phyloP scores from a whole-genome alignment of 2,797 vertebrate species.

The Echiichthys vipera region DNA sequence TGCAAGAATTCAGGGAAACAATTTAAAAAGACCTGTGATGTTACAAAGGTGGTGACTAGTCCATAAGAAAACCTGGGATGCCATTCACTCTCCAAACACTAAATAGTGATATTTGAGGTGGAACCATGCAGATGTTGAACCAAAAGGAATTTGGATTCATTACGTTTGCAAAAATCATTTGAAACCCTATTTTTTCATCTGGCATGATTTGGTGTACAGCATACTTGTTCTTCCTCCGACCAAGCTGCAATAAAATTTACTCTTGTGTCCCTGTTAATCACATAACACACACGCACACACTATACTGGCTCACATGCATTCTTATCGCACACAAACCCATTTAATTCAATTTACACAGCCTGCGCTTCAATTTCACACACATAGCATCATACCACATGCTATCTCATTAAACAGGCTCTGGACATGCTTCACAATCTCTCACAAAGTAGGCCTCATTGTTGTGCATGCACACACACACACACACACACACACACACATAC shows the following conservation, averaged over 20 bases:
- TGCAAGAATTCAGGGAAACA: neutral
- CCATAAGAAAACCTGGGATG: neutral
- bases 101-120: slow-evolving; percentile 31
- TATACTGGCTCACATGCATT: slow-evolving; percentile 49
- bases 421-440: slow-evolving; percentile 65
- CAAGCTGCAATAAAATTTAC: slow-evolving; percentile 38
- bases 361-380: slow-evolving; percentile 72
- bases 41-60: slow-evolving; percentile 5
- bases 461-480: slow-evolving; percentile 18
- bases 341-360: slow-evolving; percentile 78
- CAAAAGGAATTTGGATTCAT: slow-evolving; percentile 13
- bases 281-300: slow-evolving; percentile 20
- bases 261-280: slow-evolving; percentile 56
- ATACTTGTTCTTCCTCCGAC: slow-evolving; percentile 28
- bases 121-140: slow-evolving; percentile 31
- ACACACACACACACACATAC: slow-evolving; percentile 35
- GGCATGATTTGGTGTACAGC: slow-evolving; percentile 20
- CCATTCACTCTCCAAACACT: neutral
- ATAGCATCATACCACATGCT: slow-evolving; percentile 71
- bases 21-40: slow-evolving; percentile 1
- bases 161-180: slow-evolving; percentile 25
- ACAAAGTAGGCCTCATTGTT: slow-evolving; percentile 59
- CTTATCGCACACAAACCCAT: slow-evolving; percentile 66
- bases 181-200: slow-evolving; percentile 23
- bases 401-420: slow-evolving; percentile 73